Base-by-base conservation (phyloP, 2,113 vertebrate genomes). In the Microcebus griseorufus region DNA sequence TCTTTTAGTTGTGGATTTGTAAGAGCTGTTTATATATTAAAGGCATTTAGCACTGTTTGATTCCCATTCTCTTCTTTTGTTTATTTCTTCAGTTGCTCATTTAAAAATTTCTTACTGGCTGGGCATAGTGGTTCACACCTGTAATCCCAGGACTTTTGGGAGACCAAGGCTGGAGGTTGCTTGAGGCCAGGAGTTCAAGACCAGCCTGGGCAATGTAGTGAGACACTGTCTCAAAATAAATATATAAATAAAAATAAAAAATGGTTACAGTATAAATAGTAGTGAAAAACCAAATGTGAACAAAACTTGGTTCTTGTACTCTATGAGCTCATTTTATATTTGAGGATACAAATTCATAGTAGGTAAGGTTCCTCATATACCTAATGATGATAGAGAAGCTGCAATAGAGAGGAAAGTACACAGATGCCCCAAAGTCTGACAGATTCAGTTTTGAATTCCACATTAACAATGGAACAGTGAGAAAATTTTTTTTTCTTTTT, bases 1-100 rank as follows among this genome's bases (percentile, higher is more conserved):
- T 70, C 20, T 89, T 92, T 58, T 90, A 45, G 45, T 34, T 87
- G 23, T 96, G 90, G 67, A 78, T 55, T 94, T 91, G 20, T 70
- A n/a, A 87, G 25, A 90, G 34, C 32, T 79, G 1, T 64, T 87
- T 93, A 64, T 83, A 76, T 70, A 64, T 69, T 86, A 81, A 85
- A 90, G 39, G 12, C 78, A 82, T 39, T 86, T 90, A 55, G 4
- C 8, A 25, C 20, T 65, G 8, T 69, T 94, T 37, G 51, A 78
- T 88, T 88, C 48, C 42, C 79, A 82, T 83, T 96, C 65, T 93
- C 13, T 82, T 93, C 17, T 82, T 93, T 97, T 92, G 78, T 70
- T 92, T 80, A 62, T 87, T 96, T 42, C 48, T 90, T 95, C 55
- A 91, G 6, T 62, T 91, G 65, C 76, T 95, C 9, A 64, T 69